These are phyloP conservation scores for Drosophila repletoides DNA, from an alignment of 1,140 invertebrate genomes.

Conservation along the genomic window DNA sequence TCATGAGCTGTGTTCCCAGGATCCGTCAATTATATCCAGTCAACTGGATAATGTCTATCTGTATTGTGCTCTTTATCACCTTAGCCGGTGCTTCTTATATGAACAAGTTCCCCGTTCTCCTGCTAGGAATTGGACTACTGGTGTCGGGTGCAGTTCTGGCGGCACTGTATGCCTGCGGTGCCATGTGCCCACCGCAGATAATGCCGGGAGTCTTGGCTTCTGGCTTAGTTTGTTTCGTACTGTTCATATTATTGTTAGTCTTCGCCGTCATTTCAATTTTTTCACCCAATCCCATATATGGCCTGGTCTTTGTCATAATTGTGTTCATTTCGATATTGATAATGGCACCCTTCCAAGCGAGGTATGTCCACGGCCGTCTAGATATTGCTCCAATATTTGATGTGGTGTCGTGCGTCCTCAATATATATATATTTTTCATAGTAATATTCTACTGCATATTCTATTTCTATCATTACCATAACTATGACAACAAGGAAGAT, in stretches of 20 bases:
- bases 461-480: background rate
- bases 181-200: background rate
- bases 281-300: background rate
- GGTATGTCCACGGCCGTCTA: conserved; percentile 23
- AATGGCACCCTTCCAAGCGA: background rate
- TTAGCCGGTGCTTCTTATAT: background rate
- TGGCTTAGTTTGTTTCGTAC: background rate
- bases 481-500: too few relatives aligned
- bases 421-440: background rate
- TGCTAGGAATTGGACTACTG: background rate
- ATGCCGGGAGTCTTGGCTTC: background rate
- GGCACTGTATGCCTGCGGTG: background rate
- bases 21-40: background rate
- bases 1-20: conserved; percentile 6
- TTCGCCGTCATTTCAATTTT: background rate
- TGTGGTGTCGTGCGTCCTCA: background rate
- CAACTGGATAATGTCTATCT: conserved; percentile 5
- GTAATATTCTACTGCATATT: background rate
- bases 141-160: background rate
- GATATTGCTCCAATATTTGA: background rate
- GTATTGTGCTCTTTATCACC: background rate
- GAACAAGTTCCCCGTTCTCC: rapidly evolving
- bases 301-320: background rate
- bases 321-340: background rate
- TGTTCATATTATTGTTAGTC: background rate